These are phyloP conservation scores for Cantharis rufa DNA, from an alignment of 2,888 invertebrate genomes.

Conservation along the genomic window DNA sequence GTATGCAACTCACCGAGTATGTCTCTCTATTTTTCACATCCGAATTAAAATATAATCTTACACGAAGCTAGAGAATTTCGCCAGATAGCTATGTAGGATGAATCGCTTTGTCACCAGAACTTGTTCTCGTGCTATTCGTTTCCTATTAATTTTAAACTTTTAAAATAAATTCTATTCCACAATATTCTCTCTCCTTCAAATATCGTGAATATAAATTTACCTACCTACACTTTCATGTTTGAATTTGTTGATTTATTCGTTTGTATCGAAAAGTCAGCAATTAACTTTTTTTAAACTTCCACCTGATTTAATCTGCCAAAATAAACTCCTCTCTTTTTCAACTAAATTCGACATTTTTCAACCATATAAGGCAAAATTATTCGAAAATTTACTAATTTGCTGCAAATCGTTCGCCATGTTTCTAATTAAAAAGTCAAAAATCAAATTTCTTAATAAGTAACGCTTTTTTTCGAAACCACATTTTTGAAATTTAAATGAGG, in stretches of 20 bases:
- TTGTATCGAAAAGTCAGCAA: background rate
- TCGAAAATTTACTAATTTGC: background rate
- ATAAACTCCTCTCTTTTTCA: background rate
- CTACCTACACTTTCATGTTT: background rate
- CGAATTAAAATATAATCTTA: conserved; percentile 42
- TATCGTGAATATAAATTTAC: conserved; percentile 5
- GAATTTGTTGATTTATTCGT: background rate
- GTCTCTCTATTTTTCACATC: conserved; percentile 40
- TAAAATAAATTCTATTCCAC: conserved; percentile 19
- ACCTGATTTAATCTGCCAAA: background rate
- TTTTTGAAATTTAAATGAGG: too few species aligned
- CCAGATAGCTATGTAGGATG: conserved; percentile 28
- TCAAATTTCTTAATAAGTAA: background rate
- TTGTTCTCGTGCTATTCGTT: conserved; percentile 21
- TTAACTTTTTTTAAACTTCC: background rate
- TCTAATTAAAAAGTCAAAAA: background rate
- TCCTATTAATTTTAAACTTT: conserved; percentile 22
- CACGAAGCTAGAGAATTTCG: conserved; percentile 34
- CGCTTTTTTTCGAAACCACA: background rate
- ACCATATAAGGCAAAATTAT: background rate
- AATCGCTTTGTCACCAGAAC: conserved; percentile 26
- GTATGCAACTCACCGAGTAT: conserved; percentile 37
- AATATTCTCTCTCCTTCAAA: conserved; percentile 20
- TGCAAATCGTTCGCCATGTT: background rate
- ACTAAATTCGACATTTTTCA: background rate